Base-by-base conservation (phyloP, 2,888 invertebrate genomes). In the Panopea generosa region DNA sequence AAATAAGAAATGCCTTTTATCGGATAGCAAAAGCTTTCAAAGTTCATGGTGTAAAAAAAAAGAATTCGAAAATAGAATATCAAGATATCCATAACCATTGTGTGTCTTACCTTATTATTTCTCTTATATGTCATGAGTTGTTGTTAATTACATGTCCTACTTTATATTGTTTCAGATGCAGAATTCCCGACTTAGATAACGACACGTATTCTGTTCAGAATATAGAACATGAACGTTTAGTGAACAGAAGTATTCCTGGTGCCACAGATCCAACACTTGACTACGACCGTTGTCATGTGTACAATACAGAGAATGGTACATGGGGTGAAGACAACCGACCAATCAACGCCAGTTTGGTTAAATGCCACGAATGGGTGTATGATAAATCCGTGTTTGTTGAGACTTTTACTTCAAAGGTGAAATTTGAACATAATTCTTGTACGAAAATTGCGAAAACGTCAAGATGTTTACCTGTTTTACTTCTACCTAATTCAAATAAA, bases 291-390 rank as follows among this genome's bases (percentile, higher is more conserved):
- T 74, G 74, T 49, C 16, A 53, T 9, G 16, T 59, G 6, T 72
- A 66, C 20, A 29, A 7, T 33, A 26, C 29, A 11, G 18, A 26
- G 16, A 38, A n/a, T 24, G 56, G 49, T 14, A 16, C 11, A 14
- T 27, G 40, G 20, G 18, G 3, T 16, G 18, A 22, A 20, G 57
- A 27, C 18, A 49, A 20, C 2, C 50, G 22, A 18, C 57, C 33
- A 49, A 43, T 40, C 26, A 69, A 52, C n/a, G 38, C 26, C 9
- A 60, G 29, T 22, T 33, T 55, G 9, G 26, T 29, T 2, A 61
- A 53, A 24, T 83, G 83, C 49, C 56, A 38, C 0, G 74, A 73
- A 18, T 83, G 83, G 83, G 83, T 82, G 3, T 83, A 82, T 33
- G 83, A 81, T 43, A 71, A 60, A 20, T 61, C 67, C n/a, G 71